phyloP scores from a whole-genome alignment of 2,888 invertebrate species.

The Protophormia terraenovae region DNA sequence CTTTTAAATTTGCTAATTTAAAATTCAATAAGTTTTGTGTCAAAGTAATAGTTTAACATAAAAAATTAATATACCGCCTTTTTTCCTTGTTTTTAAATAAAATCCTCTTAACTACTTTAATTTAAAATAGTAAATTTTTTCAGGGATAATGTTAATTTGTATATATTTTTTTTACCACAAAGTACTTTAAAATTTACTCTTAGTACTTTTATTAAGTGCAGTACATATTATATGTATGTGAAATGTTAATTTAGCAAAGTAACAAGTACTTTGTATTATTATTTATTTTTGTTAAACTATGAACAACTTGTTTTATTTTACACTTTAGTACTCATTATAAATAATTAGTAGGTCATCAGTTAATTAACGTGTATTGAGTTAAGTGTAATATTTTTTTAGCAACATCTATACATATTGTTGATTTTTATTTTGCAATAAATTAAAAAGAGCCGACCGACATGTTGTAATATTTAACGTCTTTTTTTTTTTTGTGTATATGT shows the following conservation, averaged over 20 bases:
- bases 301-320: slow-evolving; percentile 38
- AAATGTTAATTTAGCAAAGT: slow-evolving; percentile 27
- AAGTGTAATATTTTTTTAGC: slow-evolving; percentile 18
- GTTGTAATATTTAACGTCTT: background rate
- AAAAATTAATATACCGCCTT: too few species aligned
- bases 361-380: slow-evolving; percentile 65
- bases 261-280: slow-evolving; percentile 6
- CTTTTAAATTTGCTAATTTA: background rate
- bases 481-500: background rate
- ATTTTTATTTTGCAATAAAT: background rate
- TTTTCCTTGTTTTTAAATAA: too few species aligned
- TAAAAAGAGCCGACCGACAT: background rate
- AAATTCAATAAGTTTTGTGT: too few species aligned
- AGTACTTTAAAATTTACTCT: background rate
- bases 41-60: too few species aligned
- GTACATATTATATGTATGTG: background rate
- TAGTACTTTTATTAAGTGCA: background rate
- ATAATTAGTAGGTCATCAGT: slow-evolving; percentile 69
- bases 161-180: background rate
- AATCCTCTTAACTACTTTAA: too few species aligned
- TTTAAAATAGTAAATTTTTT: too few species aligned
- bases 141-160: too few species aligned
- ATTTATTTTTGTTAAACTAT: background rate
- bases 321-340: slow-evolving; percentile 52
- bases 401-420: background rate